Conservation (phyloP, 1,140 invertebrate genomes). For the Diorhabda elongata region DNA sequence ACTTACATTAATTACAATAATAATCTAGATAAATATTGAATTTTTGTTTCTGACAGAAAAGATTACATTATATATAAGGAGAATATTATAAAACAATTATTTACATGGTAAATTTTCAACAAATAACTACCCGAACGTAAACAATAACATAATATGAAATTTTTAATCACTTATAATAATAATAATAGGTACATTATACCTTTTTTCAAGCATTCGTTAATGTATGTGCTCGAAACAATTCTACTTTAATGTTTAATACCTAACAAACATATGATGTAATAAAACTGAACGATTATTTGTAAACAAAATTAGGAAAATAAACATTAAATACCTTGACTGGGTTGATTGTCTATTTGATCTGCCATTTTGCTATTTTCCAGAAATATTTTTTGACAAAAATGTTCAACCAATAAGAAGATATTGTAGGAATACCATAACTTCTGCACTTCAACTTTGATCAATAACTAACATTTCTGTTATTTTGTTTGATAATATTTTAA, state of each 20-base stretch:
- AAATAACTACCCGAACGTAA: neutral
- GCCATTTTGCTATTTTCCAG: constrained; percentile 33
- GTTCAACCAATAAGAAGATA: neutral
- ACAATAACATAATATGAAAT: neutral
- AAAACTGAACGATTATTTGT: neutral
- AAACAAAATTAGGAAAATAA: neutral
- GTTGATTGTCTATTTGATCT: constrained; percentile 37
- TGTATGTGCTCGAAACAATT: neutral
- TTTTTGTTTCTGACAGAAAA: too few relatives aligned
- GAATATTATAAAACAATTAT: too few relatives aligned
- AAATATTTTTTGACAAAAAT: neutral
- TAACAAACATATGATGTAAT: neutral
- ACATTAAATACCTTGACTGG: constrained; percentile 30
- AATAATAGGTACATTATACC: neutral
- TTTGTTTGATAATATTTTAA: neutral
- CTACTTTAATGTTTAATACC: neutral
- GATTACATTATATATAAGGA: too few relatives aligned
- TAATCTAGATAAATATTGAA: too few relatives aligned
- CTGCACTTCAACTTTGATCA: neutral
- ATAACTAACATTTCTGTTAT: neutral
- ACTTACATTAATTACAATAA: too few relatives aligned
- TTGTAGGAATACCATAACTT: neutral
- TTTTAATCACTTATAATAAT: neutral
- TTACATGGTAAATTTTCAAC: too few relatives aligned
- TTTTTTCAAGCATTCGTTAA: neutral